These are phyloP conservation scores for Mastigias papua DNA, from an alignment of 30 jellyfish, hydroid and myxozoan species.

Conservation along the genomic window DNA sequence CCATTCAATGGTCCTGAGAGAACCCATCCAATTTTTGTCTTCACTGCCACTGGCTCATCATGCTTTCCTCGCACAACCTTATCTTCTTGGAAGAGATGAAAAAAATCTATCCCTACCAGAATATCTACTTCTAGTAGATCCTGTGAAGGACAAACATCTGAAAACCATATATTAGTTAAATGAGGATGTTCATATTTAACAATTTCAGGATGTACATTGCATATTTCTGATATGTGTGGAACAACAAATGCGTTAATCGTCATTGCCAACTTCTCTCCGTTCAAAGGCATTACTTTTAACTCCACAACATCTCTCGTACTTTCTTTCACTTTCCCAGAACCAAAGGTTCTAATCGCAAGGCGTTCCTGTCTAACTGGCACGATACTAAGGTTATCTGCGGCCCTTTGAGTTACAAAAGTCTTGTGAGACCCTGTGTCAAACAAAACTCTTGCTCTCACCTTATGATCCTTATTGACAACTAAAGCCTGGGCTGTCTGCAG, in stretches of 20 bases:
- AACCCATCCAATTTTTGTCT: conserved; percentile 35
- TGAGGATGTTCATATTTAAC: conserved; percentile 10
- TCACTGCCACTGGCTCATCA: conserved; percentile 27
- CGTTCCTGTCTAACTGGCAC: conserved; percentile 18
- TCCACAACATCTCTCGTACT: conserved; percentile 51
- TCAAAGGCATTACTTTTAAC: neutral
- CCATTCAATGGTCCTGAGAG: conserved; percentile 43
- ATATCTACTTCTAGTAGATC: conserved; percentile 27
- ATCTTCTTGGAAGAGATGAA: conserved; percentile 24
- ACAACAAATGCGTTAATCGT: conserved; percentile 31
- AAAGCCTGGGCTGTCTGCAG: conserved; percentile 67
- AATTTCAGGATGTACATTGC: conserved; percentile 18
- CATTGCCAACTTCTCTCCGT: conserved; percentile 6
- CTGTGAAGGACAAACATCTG: conserved; percentile 3
- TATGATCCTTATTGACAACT: conserved; percentile 3
- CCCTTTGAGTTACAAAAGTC: conserved; percentile 21
- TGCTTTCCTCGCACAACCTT: conserved; percentile 36
- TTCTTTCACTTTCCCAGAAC: conserved; percentile 32
- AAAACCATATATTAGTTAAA: conserved; percentile 9
- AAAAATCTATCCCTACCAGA: conserved; percentile 29
- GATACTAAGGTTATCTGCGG: neutral
- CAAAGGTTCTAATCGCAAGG: conserved; percentile 45
- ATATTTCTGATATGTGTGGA: conserved; percentile 11
- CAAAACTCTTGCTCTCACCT: conserved; percentile 26
- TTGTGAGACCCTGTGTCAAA: conserved; percentile 51